These are phyloP conservation scores for Trachelus stipa DNA, from an alignment of 2,888 invertebrate species.

Conservation along the genomic window DNA sequence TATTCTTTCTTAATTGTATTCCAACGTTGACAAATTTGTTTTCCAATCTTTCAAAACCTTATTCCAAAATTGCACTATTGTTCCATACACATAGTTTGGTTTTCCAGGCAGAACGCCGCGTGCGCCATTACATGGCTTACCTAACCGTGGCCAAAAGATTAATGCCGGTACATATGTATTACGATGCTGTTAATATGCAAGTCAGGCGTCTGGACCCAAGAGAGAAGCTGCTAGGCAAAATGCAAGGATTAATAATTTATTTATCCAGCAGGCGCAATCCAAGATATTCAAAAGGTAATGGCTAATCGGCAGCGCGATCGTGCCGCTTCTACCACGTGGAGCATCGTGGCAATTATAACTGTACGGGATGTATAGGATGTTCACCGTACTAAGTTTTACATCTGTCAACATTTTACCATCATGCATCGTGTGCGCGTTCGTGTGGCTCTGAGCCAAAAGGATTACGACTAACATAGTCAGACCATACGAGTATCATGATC, in stretches of 20 bases:
- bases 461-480: too few relatives aligned
- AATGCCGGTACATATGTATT: conserved; percentile 30
- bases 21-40: too few relatives aligned
- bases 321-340: conserved; percentile 22
- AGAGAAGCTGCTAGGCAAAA: not conserved
- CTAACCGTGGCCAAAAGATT: conserved; percentile 25
- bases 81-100: too few relatives aligned
- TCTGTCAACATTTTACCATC: too few relatives aligned
- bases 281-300: conserved; percentile 48
- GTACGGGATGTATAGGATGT: conserved; percentile 28
- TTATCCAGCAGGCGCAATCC: conserved; percentile 43
- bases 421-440: too few relatives aligned
- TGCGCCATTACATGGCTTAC: not conserved
- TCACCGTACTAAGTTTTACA: not conserved
- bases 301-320: conserved; percentile 48
- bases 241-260: conserved; percentile 44
- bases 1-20: too few relatives aligned
- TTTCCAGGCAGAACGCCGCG: not conserved
- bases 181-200: conserved; percentile 39
- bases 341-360: conserved; percentile 52
- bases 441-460: too few relatives aligned
- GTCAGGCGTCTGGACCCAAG: not conserved
- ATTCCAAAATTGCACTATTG: too few relatives aligned
- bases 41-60: too few relatives aligned
- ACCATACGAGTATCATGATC: too few relatives aligned